Base-by-base conservation (phyloP, 2,113 vertebrate species). In the Tachysurus fulvidraco region DNA sequence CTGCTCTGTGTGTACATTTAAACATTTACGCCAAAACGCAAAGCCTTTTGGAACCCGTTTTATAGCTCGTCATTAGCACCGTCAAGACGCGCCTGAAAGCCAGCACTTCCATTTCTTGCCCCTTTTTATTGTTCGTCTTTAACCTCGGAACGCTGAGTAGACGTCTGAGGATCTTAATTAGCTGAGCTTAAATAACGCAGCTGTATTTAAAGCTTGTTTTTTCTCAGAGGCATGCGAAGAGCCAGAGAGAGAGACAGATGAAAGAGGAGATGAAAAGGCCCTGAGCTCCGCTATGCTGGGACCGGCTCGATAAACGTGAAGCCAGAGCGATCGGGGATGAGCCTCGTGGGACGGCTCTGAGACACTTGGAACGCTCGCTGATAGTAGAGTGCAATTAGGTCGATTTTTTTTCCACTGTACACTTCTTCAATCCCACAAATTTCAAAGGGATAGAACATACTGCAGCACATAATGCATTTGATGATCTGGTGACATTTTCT, bases 141-240 rank as follows among this genome's bases (percentile, higher is more conserved):
- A 81, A 90, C 84, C 92, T 93, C 90, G 78, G 87, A 89, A 86
- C 88, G 85, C 64, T 86, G 89, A 88, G 88, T 67, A 10, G 54
- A 86, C 5, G 88, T 92, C 91, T 91, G 90, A 85, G 91, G 79
- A 89, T 86, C 87, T 94, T 94, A 94, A 95, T 94, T 94, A 93
- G 81, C 89, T 88, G 81, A 82, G 91, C 92, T 93, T 94, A 91
- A 95, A 92, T 93, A 91, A 91, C 79, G 88, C 92, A 84, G 89
- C 88, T 90, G 92, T 93, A 92, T 90, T 94, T 94, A 93, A 93
- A 76, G 91, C 80, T 84, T 88, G 86, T 84, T 44, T 44, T 44
- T 82, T 91, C 87, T 85, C 28, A n/a, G 81, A 85, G 46, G 41
- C 41, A n/a, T 1, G 65, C 30, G 44, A 64, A 12, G 64, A 76